phyloP scores from a whole-genome alignment of 2,113 vertebrate species.

The Barnardius zonarius region DNA sequence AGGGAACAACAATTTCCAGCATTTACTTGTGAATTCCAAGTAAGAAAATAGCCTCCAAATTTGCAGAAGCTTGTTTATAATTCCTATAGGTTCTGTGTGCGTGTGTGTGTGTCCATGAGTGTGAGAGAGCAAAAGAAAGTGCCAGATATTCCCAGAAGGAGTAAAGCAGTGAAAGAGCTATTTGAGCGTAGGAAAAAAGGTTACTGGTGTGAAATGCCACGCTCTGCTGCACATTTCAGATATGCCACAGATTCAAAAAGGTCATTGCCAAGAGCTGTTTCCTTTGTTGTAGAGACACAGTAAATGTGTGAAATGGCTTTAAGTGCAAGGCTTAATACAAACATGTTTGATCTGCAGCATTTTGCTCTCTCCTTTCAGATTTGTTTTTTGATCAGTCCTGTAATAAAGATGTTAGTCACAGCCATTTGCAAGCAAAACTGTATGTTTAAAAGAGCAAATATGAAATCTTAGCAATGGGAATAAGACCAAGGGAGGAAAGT shows the following conservation, averaged over 20 bases:
- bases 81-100: not conserved
- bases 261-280: not conserved
- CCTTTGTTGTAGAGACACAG: not conserved
- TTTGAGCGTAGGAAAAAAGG: not conserved
- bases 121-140: not conserved
- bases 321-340: not conserved
- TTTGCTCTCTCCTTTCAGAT: not conserved
- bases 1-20: not conserved
- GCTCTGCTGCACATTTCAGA: not conserved
- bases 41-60: not conserved
- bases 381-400: not conserved
- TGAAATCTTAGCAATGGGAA: not conserved
- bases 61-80: not conserved
- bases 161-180: not conserved
- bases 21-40: not conserved
- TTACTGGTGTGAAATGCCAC: not conserved
- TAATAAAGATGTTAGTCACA: slow-evolving; percentile 7
- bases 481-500: not conserved
- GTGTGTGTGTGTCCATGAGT: no score
- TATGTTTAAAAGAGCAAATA: not conserved
- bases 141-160: not conserved
- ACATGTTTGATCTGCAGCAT: not conserved
- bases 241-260: not conserved
- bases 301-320: not conserved
- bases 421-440: not conserved